These are phyloP conservation scores for Hyphantria cunea DNA, from an alignment of 1,140 invertebrate genomes.

Conservation along the genomic window DNA sequence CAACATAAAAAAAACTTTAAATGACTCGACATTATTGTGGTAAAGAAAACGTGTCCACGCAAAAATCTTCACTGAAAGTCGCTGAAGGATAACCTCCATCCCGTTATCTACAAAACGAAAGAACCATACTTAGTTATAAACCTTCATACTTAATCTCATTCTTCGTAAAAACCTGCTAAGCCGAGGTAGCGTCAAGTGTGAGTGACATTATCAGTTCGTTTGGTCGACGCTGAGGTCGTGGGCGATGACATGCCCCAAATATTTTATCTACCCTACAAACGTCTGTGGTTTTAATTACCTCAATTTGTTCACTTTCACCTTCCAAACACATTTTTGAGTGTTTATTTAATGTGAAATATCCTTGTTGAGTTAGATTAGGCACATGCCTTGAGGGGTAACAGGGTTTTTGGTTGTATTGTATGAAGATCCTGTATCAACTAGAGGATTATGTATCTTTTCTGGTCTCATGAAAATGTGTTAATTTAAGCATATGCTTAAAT, in stretches of 20 bases:
- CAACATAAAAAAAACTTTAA: background rate
- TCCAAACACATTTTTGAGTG: slow-evolving; percentile 34
- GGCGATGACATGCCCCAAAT: slow-evolving; percentile 45
- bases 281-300: slow-evolving; percentile 68
- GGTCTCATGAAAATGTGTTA: no score
- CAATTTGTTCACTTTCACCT: slow-evolving; percentile 42
- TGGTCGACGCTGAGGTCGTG: slow-evolving; percentile 44
- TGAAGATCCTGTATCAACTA: background rate
- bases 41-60: background rate
- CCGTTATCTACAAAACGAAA: slow-evolving; percentile 23
- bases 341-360: slow-evolving; percentile 12
- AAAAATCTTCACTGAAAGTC: slow-evolving; percentile 19
- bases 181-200: slow-evolving; percentile 53
- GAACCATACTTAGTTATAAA: slow-evolving; percentile 35
- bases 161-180: slow-evolving; percentile 44
- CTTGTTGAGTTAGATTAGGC: background rate
- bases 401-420: slow-evolving; percentile 8
- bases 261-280: slow-evolving; percentile 55
- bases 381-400: slow-evolving; percentile 29
- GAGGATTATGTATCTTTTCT: slow-evolving; percentile 10
- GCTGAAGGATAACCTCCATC: slow-evolving; percentile 23
- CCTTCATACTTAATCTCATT: slow-evolving; percentile 48
- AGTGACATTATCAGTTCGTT: slow-evolving; percentile 64
- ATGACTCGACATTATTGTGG: background rate
- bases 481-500: no score